Evolutionary conservation across 2,113 vertebrate genomes (phyloP), one percentile per base, ranked within the genome.

Genomic region (Zosterops japonicus): DNA sequence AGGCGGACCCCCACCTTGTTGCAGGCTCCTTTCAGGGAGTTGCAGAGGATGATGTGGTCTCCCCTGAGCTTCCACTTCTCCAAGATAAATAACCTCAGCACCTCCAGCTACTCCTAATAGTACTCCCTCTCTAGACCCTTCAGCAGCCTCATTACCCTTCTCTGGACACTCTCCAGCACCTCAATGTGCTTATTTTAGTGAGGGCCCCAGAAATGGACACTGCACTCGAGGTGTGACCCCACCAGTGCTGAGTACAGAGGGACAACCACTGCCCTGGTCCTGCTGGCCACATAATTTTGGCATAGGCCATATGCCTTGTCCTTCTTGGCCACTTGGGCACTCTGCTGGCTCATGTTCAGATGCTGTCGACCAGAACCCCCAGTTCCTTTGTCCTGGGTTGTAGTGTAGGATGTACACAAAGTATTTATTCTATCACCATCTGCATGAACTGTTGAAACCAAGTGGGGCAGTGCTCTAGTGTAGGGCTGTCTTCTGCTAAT

Each of bases 1-100:
- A 14, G 16, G 13, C 20, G 0, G 1, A 46, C 1, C 3, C 8
- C 11, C 9, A 41, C n/a, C 20, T 41, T n/a, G 13, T 29, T 41
- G 55, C 41, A 41, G 18, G 13, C 21, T 82, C 24, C 23, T 75
- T 53, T 60, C 11, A 35, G 53, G 60, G 7, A 75, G 24, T 3
- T 29, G 20, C 29, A 46, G 28, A 46, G 33, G 39, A 5, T 25
- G 28, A n/a, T 68, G 12, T 1, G 0, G 28, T 41, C 8, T 75
- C 29, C 39, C 11, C n/a, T 35, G 39, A 35, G 14, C n/a, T 29
- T 60, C 22, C 24, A 22, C 47, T 60, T 60, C 29, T 47, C 24
- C n/a, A 47, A n/a, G 53, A 8, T 75, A 31, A 68, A 25, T 29
- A 60, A 41, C 5, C 20, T 33, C 46, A 60, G 28, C 36, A n/a